Base-by-base conservation (phyloP, 92 coral and sea anemone species). In the Meandrina meandrites region DNA sequence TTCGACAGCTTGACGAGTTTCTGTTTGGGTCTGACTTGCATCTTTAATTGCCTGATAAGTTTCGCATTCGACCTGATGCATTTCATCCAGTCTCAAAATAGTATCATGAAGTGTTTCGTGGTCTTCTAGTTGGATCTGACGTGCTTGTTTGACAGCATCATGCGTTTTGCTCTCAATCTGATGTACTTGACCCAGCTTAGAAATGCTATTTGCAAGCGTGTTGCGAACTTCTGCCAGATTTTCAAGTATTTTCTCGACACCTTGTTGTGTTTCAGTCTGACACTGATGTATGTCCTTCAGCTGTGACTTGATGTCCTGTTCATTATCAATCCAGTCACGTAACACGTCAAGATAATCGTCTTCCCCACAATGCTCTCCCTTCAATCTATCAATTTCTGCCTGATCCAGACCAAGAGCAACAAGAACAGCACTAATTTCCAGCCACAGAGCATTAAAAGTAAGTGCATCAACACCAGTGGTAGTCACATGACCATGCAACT, bases 351-450 rank as follows among this genome's bases (percentile, higher is more conserved):
- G 21, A 60, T 8, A 60, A n/a, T 60, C 68, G 1, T 60, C 57
- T 56, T 76, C 87, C 12, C 37, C 85, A 28, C 64, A 34, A 2
- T 6, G 69, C 34, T 68, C 77, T 18, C 71, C 73, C 62, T 85
- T 53, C 76, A 84, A 31, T 40, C 58, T 87, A 80, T 84, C 92
- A 16, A 89, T 48, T 17, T 89, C 89, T 0, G 79, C 86, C 40
- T 84, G 89, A 87, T 81, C 80, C 60, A 85, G 30, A 22, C 95
- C 95, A 34, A 92, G 88, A 12, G 87, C 56, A 40, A 87, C 45
- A 71, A 93, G 75, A 35, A 88, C 92, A 37, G 8, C 34, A n/a
- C 89, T 56, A 11, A 93, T 86, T 47, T 93, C 92, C 40, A 70
- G 57, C 96, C 96, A 93, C 34, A 81, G 48, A 9, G 32, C 6